phyloP scores from a whole-genome alignment of 1,140 invertebrate genomes.

The Paramacrobiotus metropolitanus region DNA sequence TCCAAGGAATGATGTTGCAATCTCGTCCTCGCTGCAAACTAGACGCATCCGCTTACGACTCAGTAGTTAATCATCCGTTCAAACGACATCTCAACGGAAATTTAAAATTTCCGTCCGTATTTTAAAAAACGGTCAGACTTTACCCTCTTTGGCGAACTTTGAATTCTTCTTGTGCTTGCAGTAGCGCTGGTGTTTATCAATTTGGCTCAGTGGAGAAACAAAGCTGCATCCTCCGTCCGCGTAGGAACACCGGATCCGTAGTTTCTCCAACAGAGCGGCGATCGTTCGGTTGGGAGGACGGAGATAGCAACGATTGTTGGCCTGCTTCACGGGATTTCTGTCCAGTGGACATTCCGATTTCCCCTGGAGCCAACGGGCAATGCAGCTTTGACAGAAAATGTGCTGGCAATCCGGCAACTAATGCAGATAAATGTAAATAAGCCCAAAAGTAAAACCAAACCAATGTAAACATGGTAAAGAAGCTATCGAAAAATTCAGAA shows the following conservation, averaged over 20 bases:
- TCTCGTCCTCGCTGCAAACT: no score
- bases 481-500: no score
- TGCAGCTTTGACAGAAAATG: neutral
- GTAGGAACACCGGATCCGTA: neutral
- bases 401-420: neutral
- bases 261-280: neutral
- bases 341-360: neutral
- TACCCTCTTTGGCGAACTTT: neutral
- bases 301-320: neutral
- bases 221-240: neutral
- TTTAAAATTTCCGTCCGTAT: no score
- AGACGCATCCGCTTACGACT: no score
- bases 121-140: no score
- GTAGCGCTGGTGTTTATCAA: neutral
- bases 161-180: neutral
- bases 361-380: neutral
- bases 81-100: no score
- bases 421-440: neutral
- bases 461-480: no score
- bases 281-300: neutral
- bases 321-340: neutral
- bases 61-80: no score
- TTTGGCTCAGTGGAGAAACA: neutral
- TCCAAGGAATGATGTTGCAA: no score
- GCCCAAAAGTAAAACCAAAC: neutral